These are phyloP conservation scores for Glareola pratincola DNA, from an alignment of 2,113 vertebrate genomes.

Conservation along the genomic window DNA sequence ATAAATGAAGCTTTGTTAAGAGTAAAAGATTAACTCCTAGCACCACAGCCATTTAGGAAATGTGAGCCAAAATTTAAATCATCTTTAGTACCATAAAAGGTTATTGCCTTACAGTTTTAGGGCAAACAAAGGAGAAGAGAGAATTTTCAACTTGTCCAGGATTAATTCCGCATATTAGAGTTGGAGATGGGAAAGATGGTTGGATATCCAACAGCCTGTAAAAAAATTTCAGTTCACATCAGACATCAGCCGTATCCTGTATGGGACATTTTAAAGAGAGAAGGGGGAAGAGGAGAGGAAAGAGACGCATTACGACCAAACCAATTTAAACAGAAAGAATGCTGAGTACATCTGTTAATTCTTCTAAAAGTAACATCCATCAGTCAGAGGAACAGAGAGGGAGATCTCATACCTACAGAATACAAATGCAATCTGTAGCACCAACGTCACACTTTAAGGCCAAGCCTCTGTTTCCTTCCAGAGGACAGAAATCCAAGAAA, in stretches of 20 bases:
- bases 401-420: neutral
- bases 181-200: neutral
- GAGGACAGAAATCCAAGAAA: neutral
- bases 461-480: neutral
- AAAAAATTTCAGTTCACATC: neutral
- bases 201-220: neutral
- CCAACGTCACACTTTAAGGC: neutral
- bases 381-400: neutral
- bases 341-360: neutral
- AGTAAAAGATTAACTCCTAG: neutral
- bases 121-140: neutral
- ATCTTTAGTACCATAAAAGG: neutral
- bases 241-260: neutral
- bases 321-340: neutral
- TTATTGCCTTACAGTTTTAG: neutral
- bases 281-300: neutral
- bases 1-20: neutral
- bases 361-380: neutral
- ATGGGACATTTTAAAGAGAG: neutral
- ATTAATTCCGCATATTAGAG: neutral
- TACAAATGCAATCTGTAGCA: neutral
- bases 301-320: neutral
- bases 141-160: neutral
- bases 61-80: neutral
- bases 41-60: neutral